Evolutionary conservation across 1,140 invertebrate genomes (phyloP), one percentile per base, ranked within the genome.

Genomic region (Paraescarpia echinospica): DNA sequence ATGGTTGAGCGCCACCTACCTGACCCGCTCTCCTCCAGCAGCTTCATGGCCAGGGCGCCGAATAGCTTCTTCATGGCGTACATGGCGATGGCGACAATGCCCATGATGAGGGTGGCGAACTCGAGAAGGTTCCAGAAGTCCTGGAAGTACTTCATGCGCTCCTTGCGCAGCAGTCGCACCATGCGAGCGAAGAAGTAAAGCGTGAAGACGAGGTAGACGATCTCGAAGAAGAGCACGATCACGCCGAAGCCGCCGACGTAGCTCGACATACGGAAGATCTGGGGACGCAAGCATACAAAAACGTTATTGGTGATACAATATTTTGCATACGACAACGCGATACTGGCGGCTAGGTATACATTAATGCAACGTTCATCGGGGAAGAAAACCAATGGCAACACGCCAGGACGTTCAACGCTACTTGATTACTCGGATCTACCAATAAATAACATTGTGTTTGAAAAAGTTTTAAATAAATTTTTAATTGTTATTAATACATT

Each of bases 81-180:
- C 94, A 97, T 95, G 6, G 94, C 95, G 89, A 97, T 96, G 91
- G 95, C 95, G 18, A 95, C 92, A 51, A 96, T 95, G 35, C 95
- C 95, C 33, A 96, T 95, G 35, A 94, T 93, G 91, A 96, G 94
- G 18, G 96, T 95, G 33, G 94, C 93, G 92, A 97, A 95, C 93
- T 97, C 96, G 51, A 96, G 94, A 48, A 96, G 94, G 92, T 96
- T 96, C 96, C 96, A 97, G 94, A 96, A 96, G 35, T 95, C 94
- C 27, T 94, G 94, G 93, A 97, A 96, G 94, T 97, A 97, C 34
- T 94, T 94, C 89, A 94, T 93, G 90, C 95, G 95, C 92, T 96
- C 93, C 89, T 95, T 94, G 92, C 94, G 95, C 1, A 96, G 92
- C 92, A 95, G 94, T 48, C 93, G 94, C 35, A 95, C 93, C 91